Evolutionary conservation across 2,797 vertebrate species (phyloP), one percentile per base, ranked within the genome.

Genomic region (Leucoraja ocellata): DNA sequence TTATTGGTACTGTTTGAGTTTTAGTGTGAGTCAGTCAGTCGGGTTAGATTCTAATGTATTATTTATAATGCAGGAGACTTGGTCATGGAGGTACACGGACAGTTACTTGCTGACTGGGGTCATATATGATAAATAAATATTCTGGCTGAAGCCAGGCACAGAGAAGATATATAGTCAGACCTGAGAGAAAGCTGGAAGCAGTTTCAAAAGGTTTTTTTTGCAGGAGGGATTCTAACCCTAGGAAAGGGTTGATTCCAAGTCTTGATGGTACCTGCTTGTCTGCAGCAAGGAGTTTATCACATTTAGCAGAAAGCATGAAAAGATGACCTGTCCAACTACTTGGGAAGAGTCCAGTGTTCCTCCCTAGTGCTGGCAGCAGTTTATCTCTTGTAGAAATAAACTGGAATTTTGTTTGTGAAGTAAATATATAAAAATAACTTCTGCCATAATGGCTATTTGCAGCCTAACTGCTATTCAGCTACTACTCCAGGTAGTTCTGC

Each of bases 101-200:
- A 74, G 90, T 23, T 21, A 74, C 71, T 14, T 25, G 25, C 68
- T 36, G 39, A 28, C 71, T 46, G 36, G 68, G 90, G 90, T 18
- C 9, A 74, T 74, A 28, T 13, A 54, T 91, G 90, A 91, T 74
- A 74, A 39, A 73, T 36, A 74, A 74, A 91, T 91, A 23, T 54
- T 39, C 71, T 54, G 10, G 90, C 39, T 74, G 71, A 54, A 28
- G 25, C 68, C 21, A 73, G 39, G 21, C 39, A 54, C 36, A 54
- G 21, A 8, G 39, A 54, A 74, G 36, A 91, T 73, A 18, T 91
- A 74, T 91, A 7, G 68, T 74, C 39, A 28, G 68, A 23, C 25
- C 39, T 74, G 23, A 91, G 25, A 74, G 90, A 91, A 91, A 91
- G 36, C 90, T 91, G 71, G 90, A 91, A 74, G 23, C 90, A 91